phyloP scores from a whole-genome alignment of 2,113 vertebrate genomes.

The Ptyas mucosa region DNA sequence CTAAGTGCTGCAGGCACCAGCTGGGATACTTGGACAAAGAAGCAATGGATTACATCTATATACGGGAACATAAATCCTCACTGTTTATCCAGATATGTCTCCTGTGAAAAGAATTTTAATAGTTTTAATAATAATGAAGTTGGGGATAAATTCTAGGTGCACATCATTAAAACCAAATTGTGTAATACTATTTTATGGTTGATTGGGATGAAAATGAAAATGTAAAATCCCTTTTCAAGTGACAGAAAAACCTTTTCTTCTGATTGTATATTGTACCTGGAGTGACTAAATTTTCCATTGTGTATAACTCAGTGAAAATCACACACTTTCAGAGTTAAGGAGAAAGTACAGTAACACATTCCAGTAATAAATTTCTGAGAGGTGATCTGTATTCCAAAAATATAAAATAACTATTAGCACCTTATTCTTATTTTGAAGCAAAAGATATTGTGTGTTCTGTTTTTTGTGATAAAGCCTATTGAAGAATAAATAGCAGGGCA shows the following conservation, averaged over 20 bases:
- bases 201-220: not conserved
- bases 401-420: not conserved
- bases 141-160: not conserved
- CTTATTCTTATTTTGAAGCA: not conserved
- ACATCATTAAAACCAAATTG: not conserved
- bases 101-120: not conserved
- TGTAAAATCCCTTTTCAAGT: not conserved
- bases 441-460: not conserved
- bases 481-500: not conserved
- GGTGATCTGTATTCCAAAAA: not conserved
- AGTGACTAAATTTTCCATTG: not conserved
- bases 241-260: not conserved
- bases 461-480: not conserved
- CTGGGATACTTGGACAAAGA: not conserved
- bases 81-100: not conserved
- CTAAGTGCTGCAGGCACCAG: not conserved
- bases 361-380: not conserved
- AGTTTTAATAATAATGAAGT: not conserved
- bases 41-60: not conserved
- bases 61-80: not conserved
- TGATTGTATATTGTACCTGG: not conserved
- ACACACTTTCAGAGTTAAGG: not conserved
- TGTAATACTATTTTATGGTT: not conserved
- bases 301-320: constrained; percentile 24
- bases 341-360: not conserved